A percentile compares a stretch with the other conserved stretches of the same genome.
Evolutionary conservation across 2,797 vertebrate species (phyloP).

Genomic region (Chromis chromis): DNA sequence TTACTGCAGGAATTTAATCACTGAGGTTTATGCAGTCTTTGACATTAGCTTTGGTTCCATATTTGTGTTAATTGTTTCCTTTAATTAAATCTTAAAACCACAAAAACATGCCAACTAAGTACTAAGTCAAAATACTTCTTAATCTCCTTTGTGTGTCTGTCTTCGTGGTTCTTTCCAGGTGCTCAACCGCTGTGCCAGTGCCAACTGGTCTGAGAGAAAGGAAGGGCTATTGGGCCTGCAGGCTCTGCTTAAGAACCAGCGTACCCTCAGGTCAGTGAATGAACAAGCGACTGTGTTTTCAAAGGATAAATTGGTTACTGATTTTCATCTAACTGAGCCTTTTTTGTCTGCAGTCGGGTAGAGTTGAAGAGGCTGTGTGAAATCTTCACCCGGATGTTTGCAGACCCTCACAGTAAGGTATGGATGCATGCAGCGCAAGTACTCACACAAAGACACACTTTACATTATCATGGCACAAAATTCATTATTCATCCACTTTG

Average conservation of each 20-base stretch:
- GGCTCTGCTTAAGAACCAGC: conserved; percentile 93
- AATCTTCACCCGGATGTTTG: conserved; percentile 99
- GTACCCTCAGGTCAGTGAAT: conserved; percentile 89
- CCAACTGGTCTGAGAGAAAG: conserved; percentile 98
- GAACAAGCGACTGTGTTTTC: not conserved
- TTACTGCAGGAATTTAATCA: too few relatives aligned
- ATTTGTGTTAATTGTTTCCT: not conserved
- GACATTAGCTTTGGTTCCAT: not conserved
- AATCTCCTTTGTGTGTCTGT: not conserved
- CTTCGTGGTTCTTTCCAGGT: conserved; percentile 75
- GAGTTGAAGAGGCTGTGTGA: conserved; percentile 98
- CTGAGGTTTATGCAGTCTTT: too few relatives aligned
- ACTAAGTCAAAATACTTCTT: not conserved
- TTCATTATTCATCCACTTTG: conserved; percentile 65
- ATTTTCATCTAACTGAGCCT: conserved; percentile 1
- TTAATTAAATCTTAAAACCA: not conserved
- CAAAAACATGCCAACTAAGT: not conserved
- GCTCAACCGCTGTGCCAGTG: conserved; percentile 95
- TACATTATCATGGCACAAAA: conserved; percentile 19
- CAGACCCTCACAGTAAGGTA: conserved; percentile 99
- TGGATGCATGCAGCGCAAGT: conserved; percentile 65
- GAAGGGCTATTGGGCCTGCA: conserved; percentile 95
- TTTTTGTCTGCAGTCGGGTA: conserved; percentile 87
- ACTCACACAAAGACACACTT: conserved; percentile 31
- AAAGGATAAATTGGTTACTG: not conserved